Conservation (phyloP, 2,888 invertebrate genomes). For the Dysmachus trigonus region DNA sequence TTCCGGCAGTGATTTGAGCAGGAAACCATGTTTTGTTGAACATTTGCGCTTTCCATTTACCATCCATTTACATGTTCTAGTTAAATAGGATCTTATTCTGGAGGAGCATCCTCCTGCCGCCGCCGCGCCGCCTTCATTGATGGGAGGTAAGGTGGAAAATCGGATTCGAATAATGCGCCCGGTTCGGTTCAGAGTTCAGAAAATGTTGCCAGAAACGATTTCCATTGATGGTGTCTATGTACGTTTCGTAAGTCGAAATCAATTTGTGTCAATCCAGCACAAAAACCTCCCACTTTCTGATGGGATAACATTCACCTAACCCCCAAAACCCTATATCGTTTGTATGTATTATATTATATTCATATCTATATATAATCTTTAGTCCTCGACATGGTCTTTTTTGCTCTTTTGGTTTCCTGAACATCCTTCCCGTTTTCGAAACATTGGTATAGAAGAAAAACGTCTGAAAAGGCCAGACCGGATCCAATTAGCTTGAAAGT, state of each 20-base stretch:
- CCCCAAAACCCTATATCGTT: not conserved
- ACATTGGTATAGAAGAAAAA: not conserved
- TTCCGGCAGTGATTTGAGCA: not conserved
- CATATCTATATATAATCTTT: no score
- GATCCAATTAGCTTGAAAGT: not conserved
- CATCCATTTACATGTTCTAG: not conserved
- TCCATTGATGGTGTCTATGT: not conserved
- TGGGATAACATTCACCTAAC: not conserved
- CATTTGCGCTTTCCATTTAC: not conserved
- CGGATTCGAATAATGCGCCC: not conserved
- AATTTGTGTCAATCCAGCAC: conserved; percentile 8
- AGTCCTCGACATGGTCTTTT: not conserved
- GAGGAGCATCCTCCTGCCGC: not conserved
- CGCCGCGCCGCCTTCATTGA: no score
- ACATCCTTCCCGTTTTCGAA: not conserved
- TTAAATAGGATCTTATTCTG: not conserved
- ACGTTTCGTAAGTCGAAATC: conserved; percentile 1
- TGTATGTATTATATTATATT: no score
- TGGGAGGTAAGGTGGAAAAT: not conserved
- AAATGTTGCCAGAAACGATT: not conserved
- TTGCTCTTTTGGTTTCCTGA: not conserved
- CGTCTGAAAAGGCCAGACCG: not conserved
- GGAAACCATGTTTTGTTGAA: not conserved
- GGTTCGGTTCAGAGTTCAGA: not conserved
- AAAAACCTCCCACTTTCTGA: not conserved